Percentiles rank a stretch among this genome's conserved stretches.
These are phyloP conservation scores for Epistrophella euchroma DNA, from an alignment of 2,888 invertebrate species.

Conservation along the genomic window DNA sequence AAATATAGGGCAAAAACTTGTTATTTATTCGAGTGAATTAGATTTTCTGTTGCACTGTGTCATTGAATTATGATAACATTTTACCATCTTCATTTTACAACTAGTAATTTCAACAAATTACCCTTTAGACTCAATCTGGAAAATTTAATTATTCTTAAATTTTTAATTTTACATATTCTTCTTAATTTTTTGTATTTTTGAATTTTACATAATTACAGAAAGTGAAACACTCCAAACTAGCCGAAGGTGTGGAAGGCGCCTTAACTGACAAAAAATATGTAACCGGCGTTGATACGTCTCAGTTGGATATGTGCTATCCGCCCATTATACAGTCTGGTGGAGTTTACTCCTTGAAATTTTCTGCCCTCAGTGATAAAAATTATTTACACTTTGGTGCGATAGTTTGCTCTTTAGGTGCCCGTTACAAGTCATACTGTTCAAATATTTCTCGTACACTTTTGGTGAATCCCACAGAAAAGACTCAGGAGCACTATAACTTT, in stretches of 20 bases:
- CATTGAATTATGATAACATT: no score
- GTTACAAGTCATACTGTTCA: constrained; percentile 99
- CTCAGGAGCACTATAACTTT: constrained; percentile 96
- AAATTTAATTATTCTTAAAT: no score
- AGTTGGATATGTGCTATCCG: constrained; percentile 98
- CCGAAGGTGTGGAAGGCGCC: constrained; percentile 97
- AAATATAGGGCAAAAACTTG: no score
- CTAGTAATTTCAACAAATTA: no score
- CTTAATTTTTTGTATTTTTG: neutral
- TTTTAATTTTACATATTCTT: no score
- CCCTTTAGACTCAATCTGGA: no score
- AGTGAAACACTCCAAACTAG: constrained; percentile 97
- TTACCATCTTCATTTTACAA: no score
- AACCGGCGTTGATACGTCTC: constrained; percentile 92
- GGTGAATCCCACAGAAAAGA: constrained; percentile 93
- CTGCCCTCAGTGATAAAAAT: constrained; percentile 97
- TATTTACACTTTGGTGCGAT: constrained; percentile 97
- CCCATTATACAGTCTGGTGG: constrained; percentile 99
- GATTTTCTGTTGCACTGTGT: no score
- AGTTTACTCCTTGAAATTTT: constrained; percentile 98
- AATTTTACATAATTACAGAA: constrained; percentile 87
- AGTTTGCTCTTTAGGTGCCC: constrained; percentile 95
- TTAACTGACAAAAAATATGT: constrained; percentile 98
- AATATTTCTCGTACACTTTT: constrained; percentile 98
- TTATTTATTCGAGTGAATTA: no score